These are phyloP conservation scores for Hyles lineata DNA, from an alignment of 2,888 invertebrate genomes.

Conservation along the genomic window DNA sequence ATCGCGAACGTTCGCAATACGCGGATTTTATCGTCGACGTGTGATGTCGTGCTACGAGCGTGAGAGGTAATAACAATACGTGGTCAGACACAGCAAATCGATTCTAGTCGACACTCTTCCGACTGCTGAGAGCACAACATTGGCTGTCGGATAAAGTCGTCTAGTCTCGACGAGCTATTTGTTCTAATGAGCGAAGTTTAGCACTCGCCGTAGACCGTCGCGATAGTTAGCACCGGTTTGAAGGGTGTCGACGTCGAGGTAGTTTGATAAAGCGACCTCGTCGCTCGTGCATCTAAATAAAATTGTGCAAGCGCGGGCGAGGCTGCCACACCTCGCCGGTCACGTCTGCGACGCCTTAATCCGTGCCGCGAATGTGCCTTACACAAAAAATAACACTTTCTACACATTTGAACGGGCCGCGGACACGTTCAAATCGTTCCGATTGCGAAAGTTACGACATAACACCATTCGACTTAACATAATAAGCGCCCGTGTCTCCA, in stretches of 20 bases:
- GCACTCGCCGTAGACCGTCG: background rate
- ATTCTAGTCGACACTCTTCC: background rate
- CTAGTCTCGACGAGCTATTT: background rate
- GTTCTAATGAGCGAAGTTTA: conserved; percentile 15
- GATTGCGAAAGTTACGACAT: conserved; percentile 54
- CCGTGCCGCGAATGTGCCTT: conserved; percentile 50
- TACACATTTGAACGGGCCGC: conserved; percentile 45
- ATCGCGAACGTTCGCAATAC: background rate
- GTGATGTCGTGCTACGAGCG: background rate
- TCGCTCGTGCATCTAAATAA: conserved; percentile 41
- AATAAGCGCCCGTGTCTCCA: conserved; percentile 31
- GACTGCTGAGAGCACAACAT: background rate
- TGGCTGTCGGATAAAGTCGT: conserved; percentile 1
- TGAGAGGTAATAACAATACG: background rate
- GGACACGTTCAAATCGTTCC: conserved; percentile 46
- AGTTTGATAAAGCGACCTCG: conserved; percentile 36
- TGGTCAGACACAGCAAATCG: background rate
- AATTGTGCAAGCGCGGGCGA: conserved; percentile 57
- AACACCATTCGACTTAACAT: conserved; percentile 42
- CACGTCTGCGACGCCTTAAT: conserved; percentile 57
- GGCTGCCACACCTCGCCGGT: conserved; percentile 45
- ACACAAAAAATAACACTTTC: conserved; percentile 58
- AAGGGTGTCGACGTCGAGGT: background rate
- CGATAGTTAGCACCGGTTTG: background rate
- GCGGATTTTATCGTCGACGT: background rate